Conservation (phyloP, 2,888 invertebrate species). For the Philereme transversata region DNA sequence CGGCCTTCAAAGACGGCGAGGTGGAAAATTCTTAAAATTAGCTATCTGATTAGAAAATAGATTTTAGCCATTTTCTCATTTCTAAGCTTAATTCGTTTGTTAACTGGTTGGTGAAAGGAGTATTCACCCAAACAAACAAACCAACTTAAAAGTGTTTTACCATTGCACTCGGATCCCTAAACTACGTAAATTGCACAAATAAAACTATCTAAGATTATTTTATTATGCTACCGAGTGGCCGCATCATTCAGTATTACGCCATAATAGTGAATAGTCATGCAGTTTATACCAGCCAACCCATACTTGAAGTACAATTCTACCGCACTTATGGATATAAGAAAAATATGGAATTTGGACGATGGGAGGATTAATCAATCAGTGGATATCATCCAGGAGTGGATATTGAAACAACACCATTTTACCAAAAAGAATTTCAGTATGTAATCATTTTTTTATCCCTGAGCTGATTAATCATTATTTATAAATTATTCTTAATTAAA, state of each 20-base stretch:
- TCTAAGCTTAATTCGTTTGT: too few relatives aligned
- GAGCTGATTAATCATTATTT: too few relatives aligned
- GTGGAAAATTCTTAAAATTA: too few relatives aligned
- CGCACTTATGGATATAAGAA: slow-evolving; percentile 43
- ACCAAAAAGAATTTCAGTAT: slow-evolving; percentile 48
- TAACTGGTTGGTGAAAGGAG: too few relatives aligned
- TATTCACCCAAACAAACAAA: too few relatives aligned
- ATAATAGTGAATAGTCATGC: slow-evolving; percentile 38
- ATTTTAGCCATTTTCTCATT: too few relatives aligned
- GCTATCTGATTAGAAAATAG: too few relatives aligned
- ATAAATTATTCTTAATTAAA: too few relatives aligned
- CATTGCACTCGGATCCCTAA: too few relatives aligned
- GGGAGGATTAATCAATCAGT: slow-evolving; percentile 48
- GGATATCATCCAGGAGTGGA: slow-evolving; percentile 54
- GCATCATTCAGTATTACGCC: background rate
- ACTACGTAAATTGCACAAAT: too few relatives aligned
- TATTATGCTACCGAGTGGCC: background rate
- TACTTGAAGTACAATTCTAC: slow-evolving; percentile 41
- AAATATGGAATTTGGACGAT: slow-evolving; percentile 46
- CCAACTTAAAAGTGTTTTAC: too few relatives aligned
- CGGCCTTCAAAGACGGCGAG: too few relatives aligned
- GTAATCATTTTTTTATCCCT: slow-evolving; percentile 15
- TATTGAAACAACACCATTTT: slow-evolving; percentile 49
- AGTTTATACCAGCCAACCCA: slow-evolving; percentile 33
- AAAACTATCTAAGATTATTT: background rate